phyloP scores from a whole-genome alignment of 1,140 invertebrate genomes.

The Magallana angulata region DNA sequence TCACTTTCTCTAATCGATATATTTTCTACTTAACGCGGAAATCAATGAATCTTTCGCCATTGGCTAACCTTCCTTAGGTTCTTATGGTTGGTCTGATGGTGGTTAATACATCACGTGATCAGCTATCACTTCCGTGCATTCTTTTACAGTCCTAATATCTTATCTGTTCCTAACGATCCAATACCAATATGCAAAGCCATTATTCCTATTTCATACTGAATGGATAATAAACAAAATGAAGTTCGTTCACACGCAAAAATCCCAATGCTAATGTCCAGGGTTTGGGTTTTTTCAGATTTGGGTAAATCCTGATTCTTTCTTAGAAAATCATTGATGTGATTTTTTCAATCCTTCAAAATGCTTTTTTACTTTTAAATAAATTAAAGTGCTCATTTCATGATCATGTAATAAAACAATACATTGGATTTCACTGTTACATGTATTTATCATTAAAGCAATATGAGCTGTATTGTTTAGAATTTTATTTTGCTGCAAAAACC shows the following conservation, averaged over 20 bases:
- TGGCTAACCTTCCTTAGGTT: not conserved
- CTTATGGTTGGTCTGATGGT: not conserved
- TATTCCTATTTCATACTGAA: not conserved
- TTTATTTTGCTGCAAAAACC: too few relatives aligned
- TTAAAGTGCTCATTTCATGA: too few relatives aligned
- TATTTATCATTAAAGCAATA: too few relatives aligned
- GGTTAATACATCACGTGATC: not conserved
- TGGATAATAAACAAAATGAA: not conserved
- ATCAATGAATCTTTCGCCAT: not conserved
- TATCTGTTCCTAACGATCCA: constrained; percentile 3
- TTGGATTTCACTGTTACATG: too few relatives aligned
- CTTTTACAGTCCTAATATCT: not conserved
- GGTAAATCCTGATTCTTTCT: too few relatives aligned
- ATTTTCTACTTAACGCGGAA: not conserved
- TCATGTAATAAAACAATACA: too few relatives aligned
- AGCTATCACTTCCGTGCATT: not conserved
- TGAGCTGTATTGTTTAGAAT: too few relatives aligned
- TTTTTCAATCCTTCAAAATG: too few relatives aligned
- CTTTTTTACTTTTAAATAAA: too few relatives aligned
- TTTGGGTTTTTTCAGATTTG: too few relatives aligned
- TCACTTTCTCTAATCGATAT: constrained; percentile 23
- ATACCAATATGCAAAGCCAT: not conserved
- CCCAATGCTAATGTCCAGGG: not conserved
- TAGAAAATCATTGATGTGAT: too few relatives aligned
- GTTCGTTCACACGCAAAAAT: not conserved